phyloP scores from a whole-genome alignment of 2,113 vertebrate species.

The Podarcis raffonei region DNA sequence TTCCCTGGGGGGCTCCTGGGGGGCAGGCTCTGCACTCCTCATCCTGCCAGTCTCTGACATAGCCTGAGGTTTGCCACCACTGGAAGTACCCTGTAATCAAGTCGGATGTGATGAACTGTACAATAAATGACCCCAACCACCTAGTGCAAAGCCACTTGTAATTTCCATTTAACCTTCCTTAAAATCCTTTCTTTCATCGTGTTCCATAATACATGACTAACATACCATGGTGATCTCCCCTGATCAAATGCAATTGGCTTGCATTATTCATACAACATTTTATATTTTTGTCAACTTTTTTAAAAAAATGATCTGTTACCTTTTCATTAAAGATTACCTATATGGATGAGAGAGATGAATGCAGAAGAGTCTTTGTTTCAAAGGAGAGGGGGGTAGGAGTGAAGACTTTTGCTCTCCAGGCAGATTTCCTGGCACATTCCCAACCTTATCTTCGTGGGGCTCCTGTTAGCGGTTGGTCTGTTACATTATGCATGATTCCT shows the following conservation, averaged over 20 bases:
- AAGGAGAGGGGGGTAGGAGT: slow-evolving; percentile 30
- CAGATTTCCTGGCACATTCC: slow-evolving; percentile 60
- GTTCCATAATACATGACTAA: slow-evolving; percentile 44
- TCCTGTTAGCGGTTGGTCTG: slow-evolving; percentile 54
- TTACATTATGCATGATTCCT: slow-evolving; percentile 63
- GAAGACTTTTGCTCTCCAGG: slow-evolving; percentile 50
- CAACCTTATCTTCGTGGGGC: slow-evolving; percentile 56
- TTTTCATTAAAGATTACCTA: background rate
- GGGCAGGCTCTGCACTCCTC: too few species aligned
- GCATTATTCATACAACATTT: slow-evolving; percentile 20
- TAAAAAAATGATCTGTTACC: slow-evolving; percentile 26
- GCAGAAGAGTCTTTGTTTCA: slow-evolving; percentile 36
- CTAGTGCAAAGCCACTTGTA: background rate
- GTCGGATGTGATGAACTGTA: background rate
- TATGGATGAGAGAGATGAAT: background rate
- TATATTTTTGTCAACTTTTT: slow-evolving; percentile 38
- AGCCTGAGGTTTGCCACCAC: background rate
- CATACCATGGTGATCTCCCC: slow-evolving; percentile 7
- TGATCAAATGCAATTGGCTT: background rate
- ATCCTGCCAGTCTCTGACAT: too few species aligned
- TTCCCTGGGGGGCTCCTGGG: too few species aligned
- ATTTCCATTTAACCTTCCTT: slow-evolving; percentile 15
- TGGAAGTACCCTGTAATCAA: background rate
- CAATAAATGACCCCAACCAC: background rate
- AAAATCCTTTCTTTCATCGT: slow-evolving; percentile 34